Base-by-base conservation (phyloP, 1,140 invertebrate genomes). In the Drosophila sproati region DNA sequence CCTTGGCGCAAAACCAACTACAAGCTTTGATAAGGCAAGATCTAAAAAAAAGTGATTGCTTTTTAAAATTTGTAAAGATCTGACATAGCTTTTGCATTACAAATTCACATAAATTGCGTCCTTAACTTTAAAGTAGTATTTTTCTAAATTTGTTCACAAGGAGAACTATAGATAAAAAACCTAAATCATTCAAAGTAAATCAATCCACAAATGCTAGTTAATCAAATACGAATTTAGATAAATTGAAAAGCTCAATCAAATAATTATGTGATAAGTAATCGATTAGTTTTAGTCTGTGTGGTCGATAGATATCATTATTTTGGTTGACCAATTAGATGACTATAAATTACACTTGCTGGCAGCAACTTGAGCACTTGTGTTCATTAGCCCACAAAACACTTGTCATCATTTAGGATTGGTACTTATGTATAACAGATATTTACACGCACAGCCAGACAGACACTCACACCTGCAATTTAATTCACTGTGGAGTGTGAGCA, bases 331-430 rank as follows among this genome's bases (percentile, higher is more conserved):
- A 50, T 66, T 55, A 66, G 56, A 47, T 39, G 50, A 45, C 61
- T 69, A 69, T 78, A 66, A 78, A 69, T 80, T 69, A 74, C 70
- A 72, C 39, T 50, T 74, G 66, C 39, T 52, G 48, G 47, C 37
- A 37, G 61, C 52, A 79, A 71, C 50, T 50, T 56, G 62, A 82
- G 68, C 66, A 8, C 31, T 45, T 34, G 51, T 61, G 54, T 74
- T 70, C 66, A 87, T 83, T 80, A 80, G 45, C 50, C 50, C 62
- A 28, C 43, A 79, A 81, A 80, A 80, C 80, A 88, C 82, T 87
- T 87, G 82, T 82, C 73, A 73, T 55, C 64, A 55, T 77, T 88
- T 59, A 81, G 70, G 34, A 55, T 54, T 47, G 10, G 7, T 55
- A 45, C 63, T 45, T 43, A 57, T 10, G 31, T 7, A 32, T 12